phyloP scores from a whole-genome alignment of 2,888 invertebrate species.

The Tiliacea aurago region DNA sequence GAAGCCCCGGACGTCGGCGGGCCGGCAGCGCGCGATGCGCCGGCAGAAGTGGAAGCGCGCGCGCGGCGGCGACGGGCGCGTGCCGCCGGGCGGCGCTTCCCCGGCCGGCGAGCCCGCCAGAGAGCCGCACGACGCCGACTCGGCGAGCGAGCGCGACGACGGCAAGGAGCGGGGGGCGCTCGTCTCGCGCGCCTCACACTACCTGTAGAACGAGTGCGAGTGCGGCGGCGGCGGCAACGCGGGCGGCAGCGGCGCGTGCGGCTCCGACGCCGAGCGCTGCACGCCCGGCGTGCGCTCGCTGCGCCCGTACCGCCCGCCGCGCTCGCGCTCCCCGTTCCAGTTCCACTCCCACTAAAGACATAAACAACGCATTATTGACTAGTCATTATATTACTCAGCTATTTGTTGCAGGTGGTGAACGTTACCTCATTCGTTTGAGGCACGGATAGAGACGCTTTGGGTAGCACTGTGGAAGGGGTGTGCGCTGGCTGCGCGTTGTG shows the following conservation, averaged over 20 bases:
- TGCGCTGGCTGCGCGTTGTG: slow-evolving; percentile 79
- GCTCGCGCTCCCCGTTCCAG: slow-evolving; percentile 80
- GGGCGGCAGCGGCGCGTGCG: slow-evolving; percentile 90
- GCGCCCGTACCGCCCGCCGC: slow-evolving; percentile 73
- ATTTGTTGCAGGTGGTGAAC: background rate
- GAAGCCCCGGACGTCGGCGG: slow-evolving; percentile 84
- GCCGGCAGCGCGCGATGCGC: slow-evolving; percentile 81
- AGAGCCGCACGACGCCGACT: slow-evolving; percentile 87
- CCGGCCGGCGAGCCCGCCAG: slow-evolving; percentile 73
- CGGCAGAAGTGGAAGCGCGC: slow-evolving; percentile 87
- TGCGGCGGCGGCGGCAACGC: slow-evolving; percentile 88
- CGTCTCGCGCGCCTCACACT: slow-evolving; percentile 89
- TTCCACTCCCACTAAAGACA: slow-evolving; percentile 85
- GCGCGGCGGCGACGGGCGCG: slow-evolving; percentile 75
- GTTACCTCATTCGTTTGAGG: slow-evolving; percentile 83
- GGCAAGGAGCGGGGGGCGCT: slow-evolving; percentile 85
- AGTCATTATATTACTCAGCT: background rate
- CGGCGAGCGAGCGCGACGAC: slow-evolving; percentile 88
- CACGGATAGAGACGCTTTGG: slow-evolving; percentile 85
- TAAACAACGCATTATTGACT: slow-evolving; percentile 1
- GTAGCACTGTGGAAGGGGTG: slow-evolving; percentile 83
- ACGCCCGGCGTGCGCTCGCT: slow-evolving; percentile 87
- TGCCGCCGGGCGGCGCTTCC: slow-evolving; percentile 68
- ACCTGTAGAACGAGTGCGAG: slow-evolving; percentile 90
- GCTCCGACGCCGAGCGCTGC: slow-evolving; percentile 91